A percentile compares a stretch with the other conserved stretches of the same genome.
Conservation (phyloP, 1,140 invertebrate genomes). For the Drosophila chauvacae region DNA sequence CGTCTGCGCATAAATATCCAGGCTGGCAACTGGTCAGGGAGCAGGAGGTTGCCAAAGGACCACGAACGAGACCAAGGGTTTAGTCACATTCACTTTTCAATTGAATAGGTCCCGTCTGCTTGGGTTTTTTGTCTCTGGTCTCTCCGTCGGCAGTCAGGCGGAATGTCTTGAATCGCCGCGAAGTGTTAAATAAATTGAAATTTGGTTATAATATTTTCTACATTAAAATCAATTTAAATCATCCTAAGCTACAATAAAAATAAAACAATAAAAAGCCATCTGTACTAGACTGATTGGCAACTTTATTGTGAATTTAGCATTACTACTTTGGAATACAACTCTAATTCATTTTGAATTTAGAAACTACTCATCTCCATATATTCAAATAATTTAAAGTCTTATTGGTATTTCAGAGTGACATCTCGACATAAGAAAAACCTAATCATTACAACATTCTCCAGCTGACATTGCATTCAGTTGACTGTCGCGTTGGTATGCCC, state of each 20-base stretch:
- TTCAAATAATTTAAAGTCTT: neutral
- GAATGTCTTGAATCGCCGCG: conserved; percentile 39
- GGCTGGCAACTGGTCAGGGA: conserved; percentile 57
- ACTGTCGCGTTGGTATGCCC: conserved; percentile 66
- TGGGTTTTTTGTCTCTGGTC: neutral
- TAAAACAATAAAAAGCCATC: neutral
- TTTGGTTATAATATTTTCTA: too few species aligned
- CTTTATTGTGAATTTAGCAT: too few species aligned
- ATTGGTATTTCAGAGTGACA: neutral
- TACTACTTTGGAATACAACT: neutral
- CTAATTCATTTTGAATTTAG: neutral
- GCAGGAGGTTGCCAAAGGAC: neutral
- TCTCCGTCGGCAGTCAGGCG: conserved; percentile 21
- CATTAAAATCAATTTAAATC: neutral
- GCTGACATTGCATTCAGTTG: conserved; percentile 78
- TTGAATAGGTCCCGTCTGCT: conserved; percentile 41
- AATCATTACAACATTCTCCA: conserved; percentile 53
- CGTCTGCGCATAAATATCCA: conserved; percentile 82
- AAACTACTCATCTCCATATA: neutral
- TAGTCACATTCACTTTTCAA: conserved; percentile 64
- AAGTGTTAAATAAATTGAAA: conserved; percentile 65
- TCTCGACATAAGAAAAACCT: neutral
- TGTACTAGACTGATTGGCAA: too few species aligned
- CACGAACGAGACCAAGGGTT: conserved; percentile 4
- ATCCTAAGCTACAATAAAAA: neutral